Conservation (phyloP, 1,140 invertebrate genomes). For the Drosophila sp. region DNA sequence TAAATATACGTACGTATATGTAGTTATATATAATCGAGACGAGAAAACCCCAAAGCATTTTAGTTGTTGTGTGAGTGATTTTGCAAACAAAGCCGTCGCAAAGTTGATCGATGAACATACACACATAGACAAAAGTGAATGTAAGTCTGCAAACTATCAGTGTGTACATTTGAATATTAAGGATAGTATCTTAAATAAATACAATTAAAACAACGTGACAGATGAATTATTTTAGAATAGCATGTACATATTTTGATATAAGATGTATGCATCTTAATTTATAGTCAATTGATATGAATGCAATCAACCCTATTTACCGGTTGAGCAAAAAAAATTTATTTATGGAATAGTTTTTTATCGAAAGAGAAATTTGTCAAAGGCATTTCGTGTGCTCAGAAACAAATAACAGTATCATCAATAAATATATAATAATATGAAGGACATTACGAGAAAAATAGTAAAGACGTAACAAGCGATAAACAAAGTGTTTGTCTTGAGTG, state of each 20-base stretch:
- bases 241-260: neutral
- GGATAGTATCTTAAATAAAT: constrained; percentile 14
- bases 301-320: constrained; percentile 2
- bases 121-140: constrained; percentile 4
- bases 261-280: neutral
- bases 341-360: neutral
- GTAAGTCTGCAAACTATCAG: neutral
- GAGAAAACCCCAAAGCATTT: constrained; percentile 19
- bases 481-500: neutral
- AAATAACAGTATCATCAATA: neutral
- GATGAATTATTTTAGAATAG: neutral
- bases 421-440: neutral
- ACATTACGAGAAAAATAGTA: neutral
- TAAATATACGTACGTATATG: constrained; percentile 9
- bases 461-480: neutral
- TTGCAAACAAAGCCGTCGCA: constrained; percentile 24
- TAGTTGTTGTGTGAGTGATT: constrained; percentile 19
- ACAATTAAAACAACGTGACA: constrained; percentile 9
- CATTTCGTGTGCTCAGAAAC: too few relatives aligned
- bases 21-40: constrained; percentile 15
- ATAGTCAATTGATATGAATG: neutral
- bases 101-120: constrained; percentile 16
- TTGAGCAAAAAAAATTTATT: neutral
- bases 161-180: constrained; percentile 5
- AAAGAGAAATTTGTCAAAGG: neutral